Percentiles rank a stretch among this genome's conserved stretches.
phyloP scores from a whole-genome alignment of 2,888 invertebrate genomes.

The Druceiella hillmani region DNA sequence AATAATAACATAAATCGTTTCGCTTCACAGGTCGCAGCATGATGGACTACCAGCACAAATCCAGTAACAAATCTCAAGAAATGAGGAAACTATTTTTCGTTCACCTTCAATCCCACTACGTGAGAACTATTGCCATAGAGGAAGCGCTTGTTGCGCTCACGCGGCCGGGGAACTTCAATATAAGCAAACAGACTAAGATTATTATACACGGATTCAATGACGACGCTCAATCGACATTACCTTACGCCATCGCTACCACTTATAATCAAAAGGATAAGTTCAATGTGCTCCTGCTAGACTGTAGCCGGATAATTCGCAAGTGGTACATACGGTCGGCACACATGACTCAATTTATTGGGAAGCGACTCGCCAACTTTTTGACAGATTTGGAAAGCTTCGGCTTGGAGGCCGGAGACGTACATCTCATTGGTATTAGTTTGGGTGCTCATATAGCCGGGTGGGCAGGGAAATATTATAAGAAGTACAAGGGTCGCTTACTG shows the following conservation, averaged over 20 bases:
- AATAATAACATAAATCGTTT: no score
- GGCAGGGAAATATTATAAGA: conserved; percentile 43
- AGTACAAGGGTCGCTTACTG: conserved; percentile 35
- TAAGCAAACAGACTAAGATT: conserved; percentile 44
- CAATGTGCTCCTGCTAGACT: conserved; percentile 44
- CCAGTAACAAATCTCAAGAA: no score
- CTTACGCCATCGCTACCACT: conserved; percentile 38
- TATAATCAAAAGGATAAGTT: conserved; percentile 44
- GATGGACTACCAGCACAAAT: no score
- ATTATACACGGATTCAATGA: conserved; percentile 47
- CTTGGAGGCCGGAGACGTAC: conserved; percentile 45
- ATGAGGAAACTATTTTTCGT: no score
- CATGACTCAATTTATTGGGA: conserved; percentile 45
- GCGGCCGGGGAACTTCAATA: conserved; percentile 36
- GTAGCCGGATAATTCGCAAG: conserved; percentile 41
- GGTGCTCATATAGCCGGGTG: conserved; percentile 54
- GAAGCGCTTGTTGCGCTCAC: conserved; percentile 36
- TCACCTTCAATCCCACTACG: conserved; percentile 31
- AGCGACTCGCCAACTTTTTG: conserved; percentile 48
- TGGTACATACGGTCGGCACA: conserved; percentile 43
- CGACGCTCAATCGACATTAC: conserved; percentile 40
- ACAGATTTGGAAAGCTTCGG: conserved; percentile 42
- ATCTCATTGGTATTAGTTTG: conserved; percentile 53
- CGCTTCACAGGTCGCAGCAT: no score
- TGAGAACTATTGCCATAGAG: conserved; percentile 35